Percentiles rank a stretch among this genome's conserved stretches.
These are phyloP conservation scores for Indri indri DNA, from an alignment of 2,113 vertebrate genomes.

Conservation along the genomic window DNA sequence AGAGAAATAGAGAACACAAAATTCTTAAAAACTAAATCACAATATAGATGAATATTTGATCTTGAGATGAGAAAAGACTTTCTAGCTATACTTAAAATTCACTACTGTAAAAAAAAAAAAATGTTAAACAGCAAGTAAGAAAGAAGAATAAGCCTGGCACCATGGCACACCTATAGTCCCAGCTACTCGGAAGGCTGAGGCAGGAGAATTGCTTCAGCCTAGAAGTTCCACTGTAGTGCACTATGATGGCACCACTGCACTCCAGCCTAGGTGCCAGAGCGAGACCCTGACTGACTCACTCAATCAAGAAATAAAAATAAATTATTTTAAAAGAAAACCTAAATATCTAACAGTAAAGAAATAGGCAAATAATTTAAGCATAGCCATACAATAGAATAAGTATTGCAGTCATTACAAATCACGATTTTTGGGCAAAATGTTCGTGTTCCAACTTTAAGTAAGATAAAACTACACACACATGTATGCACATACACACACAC, in stretches of 20 bases:
- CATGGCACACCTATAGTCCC: no score
- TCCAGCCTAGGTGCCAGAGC: no score
- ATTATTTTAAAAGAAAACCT: no score
- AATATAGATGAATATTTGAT: not conserved
- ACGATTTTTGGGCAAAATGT: not conserved
- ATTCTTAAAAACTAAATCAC: conserved; percentile 2
- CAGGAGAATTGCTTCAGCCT: no score
- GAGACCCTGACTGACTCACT: no score
- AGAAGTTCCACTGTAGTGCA: no score
- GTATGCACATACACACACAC: not conserved
- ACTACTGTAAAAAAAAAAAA: not conserved
- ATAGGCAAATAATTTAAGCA: not conserved
- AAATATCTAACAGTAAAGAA: not conserved
- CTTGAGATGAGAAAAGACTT: not conserved
- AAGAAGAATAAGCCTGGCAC: not conserved
- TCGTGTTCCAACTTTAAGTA: not conserved
- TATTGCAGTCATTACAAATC: not conserved
- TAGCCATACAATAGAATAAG: not conserved
- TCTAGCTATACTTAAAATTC: not conserved
- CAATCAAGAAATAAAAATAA: no score
- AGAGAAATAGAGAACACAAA: not conserved
- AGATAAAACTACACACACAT: not conserved
- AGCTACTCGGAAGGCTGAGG: no score
- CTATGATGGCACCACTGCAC: no score
- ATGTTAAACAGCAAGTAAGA: not conserved